These are phyloP conservation scores for Hyaena hyaena DNA, from an alignment of 2,113 vertebrate genomes.

Conservation along the genomic window DNA sequence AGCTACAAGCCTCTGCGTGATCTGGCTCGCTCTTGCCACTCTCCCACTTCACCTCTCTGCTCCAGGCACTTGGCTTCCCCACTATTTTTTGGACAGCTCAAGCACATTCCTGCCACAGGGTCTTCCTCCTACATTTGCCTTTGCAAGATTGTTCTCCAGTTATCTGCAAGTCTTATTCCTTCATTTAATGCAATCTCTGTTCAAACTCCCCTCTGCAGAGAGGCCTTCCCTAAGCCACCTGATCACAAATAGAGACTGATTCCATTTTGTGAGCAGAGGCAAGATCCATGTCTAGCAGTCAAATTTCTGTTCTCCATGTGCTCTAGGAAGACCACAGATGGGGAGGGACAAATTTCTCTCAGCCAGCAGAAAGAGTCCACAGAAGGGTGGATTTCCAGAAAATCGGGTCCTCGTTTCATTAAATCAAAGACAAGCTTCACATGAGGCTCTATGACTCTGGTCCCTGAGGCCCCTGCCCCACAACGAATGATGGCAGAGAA, in stretches of 20 bases:
- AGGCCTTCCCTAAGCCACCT: not conserved
- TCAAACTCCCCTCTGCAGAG: not conserved
- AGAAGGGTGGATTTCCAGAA: not conserved
- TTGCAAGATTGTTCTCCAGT: not conserved
- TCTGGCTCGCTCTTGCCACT: not conserved
- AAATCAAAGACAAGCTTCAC: not conserved
- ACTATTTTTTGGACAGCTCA: not conserved
- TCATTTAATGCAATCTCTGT: not conserved
- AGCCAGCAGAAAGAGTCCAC: not conserved
- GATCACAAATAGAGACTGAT: not conserved
- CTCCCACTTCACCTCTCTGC: not conserved
- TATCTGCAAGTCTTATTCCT: not conserved
- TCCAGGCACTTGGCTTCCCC: not conserved
- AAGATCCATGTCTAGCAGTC: not conserved
- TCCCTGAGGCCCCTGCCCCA: not conserved
- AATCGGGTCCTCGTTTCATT: not conserved
- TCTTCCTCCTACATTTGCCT: not conserved
- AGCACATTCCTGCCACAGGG: not conserved
- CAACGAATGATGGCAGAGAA: not conserved
- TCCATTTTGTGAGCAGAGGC: not conserved
- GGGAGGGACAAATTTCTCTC: not conserved
- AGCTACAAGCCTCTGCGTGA: fast-evolving
- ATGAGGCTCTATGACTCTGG: not conserved
- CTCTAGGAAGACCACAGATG: fast-evolving
- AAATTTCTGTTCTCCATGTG: not conserved